Evolutionary conservation across 2,888 invertebrate genomes (phyloP).

Genomic region (Perizoma flavofasciatum): DNA sequence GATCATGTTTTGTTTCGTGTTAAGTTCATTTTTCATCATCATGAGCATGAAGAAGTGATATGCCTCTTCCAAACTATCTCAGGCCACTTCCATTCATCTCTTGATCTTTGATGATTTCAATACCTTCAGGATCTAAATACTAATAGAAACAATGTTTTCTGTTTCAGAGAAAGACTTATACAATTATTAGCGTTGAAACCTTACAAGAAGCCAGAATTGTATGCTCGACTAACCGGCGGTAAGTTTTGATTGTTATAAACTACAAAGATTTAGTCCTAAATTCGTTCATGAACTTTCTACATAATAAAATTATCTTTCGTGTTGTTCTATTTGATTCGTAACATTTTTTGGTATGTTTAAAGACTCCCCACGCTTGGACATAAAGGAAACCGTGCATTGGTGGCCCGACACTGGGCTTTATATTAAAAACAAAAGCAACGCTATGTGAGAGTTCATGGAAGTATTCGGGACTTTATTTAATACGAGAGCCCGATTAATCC

Average conservation of each 20-base stretch:
- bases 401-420: no score
- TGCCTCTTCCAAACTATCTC: no score
- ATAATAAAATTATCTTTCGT: not conserved
- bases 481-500: conserved; percentile 30
- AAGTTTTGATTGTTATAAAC: conserved; percentile 55
- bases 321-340: not conserved
- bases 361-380: no score
- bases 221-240: conserved; percentile 92
- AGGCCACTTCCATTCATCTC: no score
- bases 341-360: no score
- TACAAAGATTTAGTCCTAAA: conserved; percentile 38
- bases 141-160: conserved; percentile 49
- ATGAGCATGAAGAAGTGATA: no score
- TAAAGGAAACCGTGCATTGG: no score
- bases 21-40: no score
- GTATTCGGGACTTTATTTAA: conserved; percentile 37
- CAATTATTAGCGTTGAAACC: conserved; percentile 96
- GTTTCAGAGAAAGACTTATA: conserved; percentile 95
- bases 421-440: no score
- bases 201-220: conserved; percentile 96
- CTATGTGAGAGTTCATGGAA: conserved; percentile 9
- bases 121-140: not conserved
- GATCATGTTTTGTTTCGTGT: no score
- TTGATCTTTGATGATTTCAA: not conserved
- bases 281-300: conserved; percentile 18